Percentiles rank a stretch among this genome's conserved stretches.
Conservation (phyloP, 2,797 vertebrate species). For the Eleutherodactylus coqui region DNA sequence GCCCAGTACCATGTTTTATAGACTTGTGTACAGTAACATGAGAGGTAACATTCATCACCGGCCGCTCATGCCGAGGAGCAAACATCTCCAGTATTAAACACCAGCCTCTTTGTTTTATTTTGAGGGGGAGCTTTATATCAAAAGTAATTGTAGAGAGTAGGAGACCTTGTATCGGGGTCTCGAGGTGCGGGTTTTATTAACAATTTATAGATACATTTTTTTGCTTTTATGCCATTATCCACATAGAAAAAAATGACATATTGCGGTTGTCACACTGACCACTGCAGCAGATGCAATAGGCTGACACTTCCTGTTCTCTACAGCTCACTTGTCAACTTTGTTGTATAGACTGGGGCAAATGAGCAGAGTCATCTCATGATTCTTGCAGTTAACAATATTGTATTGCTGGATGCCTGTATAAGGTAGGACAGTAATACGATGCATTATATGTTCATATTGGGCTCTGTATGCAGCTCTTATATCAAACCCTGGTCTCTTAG, state of each 20-base stretch:
- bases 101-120: constrained; percentile 1
- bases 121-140: background rate
- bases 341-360: background rate
- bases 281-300: too few relatives aligned
- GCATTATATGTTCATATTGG: too few relatives aligned
- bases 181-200: background rate
- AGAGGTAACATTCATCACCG: constrained; percentile 17
- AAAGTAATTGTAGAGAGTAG: background rate
- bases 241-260: background rate
- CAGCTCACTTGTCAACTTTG: background rate
- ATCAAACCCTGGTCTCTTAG: too few relatives aligned
- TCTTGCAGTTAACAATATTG: background rate
- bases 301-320: too few relatives aligned
- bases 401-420: background rate
- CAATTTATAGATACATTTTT: background rate
- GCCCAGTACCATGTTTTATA: constrained; percentile 25
- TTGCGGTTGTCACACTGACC: too few relatives aligned
- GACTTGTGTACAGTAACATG: constrained; percentile 34
- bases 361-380: background rate
- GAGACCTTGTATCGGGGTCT: too few relatives aligned
- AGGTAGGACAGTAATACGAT: background rate
- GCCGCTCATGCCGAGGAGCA: background rate
- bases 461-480: too few relatives aligned
- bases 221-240: background rate
- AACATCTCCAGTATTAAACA: constrained; percentile 4